Conservation (phyloP, 1,140 invertebrate genomes). For the Pseudomyrmex concolor region DNA sequence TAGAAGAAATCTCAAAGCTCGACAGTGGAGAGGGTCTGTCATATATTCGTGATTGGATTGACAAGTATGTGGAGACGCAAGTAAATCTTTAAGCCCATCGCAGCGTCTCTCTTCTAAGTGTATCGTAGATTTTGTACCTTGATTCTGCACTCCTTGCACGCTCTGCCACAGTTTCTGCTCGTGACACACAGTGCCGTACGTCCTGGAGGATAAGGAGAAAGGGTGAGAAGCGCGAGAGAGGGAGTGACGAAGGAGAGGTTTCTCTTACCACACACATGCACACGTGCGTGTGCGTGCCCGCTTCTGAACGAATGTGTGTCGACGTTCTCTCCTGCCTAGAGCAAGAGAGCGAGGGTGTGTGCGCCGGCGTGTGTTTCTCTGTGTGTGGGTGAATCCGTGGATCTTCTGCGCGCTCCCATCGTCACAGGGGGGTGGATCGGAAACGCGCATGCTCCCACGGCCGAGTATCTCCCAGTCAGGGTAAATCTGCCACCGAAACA, state of each 20-base stretch:
- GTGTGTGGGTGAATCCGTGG: slow-evolving; percentile 63
- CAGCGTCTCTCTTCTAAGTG: slow-evolving; percentile 17
- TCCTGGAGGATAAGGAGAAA: slow-evolving; percentile 60
- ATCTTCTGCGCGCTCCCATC: slow-evolving; percentile 72
- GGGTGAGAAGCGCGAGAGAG: neutral
- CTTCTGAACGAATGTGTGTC: slow-evolving; percentile 18
- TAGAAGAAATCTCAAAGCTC: slow-evolving; percentile 20
- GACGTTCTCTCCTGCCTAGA: slow-evolving; percentile 1
- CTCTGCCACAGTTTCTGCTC: slow-evolving; percentile 66
- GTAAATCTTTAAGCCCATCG: slow-evolving; percentile 52
- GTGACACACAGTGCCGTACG: slow-evolving; percentile 69
- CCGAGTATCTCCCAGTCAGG: slow-evolving; percentile 83
- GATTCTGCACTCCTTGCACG: slow-evolving; percentile 65
- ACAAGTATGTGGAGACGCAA: slow-evolving; percentile 54
- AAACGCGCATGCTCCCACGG: slow-evolving; percentile 83
- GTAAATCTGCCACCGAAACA: slow-evolving; percentile 83
- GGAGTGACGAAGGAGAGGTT: neutral
- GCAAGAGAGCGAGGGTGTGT: slow-evolving; percentile 7
- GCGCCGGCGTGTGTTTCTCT: slow-evolving; percentile 17
- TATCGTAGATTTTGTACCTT: slow-evolving; percentile 55
- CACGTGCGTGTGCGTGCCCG: slow-evolving; percentile 31
- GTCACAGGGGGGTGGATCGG: slow-evolving; percentile 75
- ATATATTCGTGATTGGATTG: slow-evolving; percentile 56
- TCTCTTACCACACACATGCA: slow-evolving; percentile 22
- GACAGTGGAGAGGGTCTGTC: slow-evolving; percentile 1